Evolutionary conservation across 2,888 invertebrate genomes (phyloP), one percentile per base, ranked within the genome.

Genomic region (Rutpela maculata): DNA sequence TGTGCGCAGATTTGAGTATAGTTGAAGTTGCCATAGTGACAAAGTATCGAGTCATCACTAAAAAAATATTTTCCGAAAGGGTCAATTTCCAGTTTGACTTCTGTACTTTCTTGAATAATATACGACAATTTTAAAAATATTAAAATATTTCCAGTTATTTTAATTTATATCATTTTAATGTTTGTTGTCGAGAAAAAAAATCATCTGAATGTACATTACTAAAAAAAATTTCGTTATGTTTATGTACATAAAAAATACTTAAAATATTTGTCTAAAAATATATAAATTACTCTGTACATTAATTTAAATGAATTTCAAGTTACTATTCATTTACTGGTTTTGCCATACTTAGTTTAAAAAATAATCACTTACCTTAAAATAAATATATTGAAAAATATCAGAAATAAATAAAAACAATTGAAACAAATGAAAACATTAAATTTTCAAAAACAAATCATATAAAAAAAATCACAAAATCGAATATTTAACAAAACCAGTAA

Each of bases 351-450:
- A 35, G 65, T 66, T 38, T 22, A 80, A 76, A 74, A 76, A 73
- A 65, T n/a, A 72, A 67, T 38, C 74, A 78, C 78, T 78, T 77
- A 78, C 80, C 80, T 80, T 78, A 72, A 74, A 76, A 73, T 70
- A 78, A 62, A 71, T n/a, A 50, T 22, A 18, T 68, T 17, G 57
- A 77, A 71, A 3, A 56, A 70, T 12, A 63, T 63, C 26, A 12
- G 11, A 62, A 72, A 75, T 56, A 22, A n/a, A 55, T 59, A 69
- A 38, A 19, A 50, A 71, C 70, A n/a, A 55, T 26, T 43, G 26
- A 35, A 17, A 59, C 5, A 63, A 18, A 62, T 19, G 35, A 63
- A 63, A 55, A 60, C 59, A 11, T 17, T 38, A 68, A 11, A 69
- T 22, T 15, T 63, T 18, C 43, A 62, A 74, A 73, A 75, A 11